phyloP scores from a whole-genome alignment of 2,113 vertebrate genomes.

The Chrysochloris asiatica region DNA sequence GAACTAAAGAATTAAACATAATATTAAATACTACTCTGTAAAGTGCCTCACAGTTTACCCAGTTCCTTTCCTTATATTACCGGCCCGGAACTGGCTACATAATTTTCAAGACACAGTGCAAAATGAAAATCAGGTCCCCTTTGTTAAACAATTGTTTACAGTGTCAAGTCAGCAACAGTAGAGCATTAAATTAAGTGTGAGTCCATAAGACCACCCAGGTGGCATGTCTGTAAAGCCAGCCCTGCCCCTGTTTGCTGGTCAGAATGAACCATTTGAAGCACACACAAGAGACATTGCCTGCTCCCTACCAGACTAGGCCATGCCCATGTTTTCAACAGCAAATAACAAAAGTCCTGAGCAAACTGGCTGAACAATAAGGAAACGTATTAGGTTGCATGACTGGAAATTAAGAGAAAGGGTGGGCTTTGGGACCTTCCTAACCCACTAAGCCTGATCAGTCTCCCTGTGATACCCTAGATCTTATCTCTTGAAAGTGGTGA shows the following conservation, averaged over 20 bases:
- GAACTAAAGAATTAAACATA: neutral
- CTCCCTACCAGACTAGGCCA: neutral
- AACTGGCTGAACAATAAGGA: neutral
- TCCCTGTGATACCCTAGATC: neutral
- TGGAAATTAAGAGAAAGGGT: neutral
- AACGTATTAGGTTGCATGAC: neutral
- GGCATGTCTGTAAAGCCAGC: neutral
- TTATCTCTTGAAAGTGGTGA: neutral
- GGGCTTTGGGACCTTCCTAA: neutral
- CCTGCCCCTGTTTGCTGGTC: rapidly evolving
- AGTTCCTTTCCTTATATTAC: neutral
- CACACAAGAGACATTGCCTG: rapidly evolving
- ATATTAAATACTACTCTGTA: neutral
- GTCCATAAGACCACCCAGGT: neutral
- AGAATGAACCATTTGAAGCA: neutral
- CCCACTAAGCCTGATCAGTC: neutral
- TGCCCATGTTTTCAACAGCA: neutral
- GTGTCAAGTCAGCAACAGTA: neutral
- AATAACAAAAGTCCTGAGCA: neutral
- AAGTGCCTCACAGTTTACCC: neutral
- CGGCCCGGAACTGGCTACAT: neutral
- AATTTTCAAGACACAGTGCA: neutral
- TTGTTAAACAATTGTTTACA: neutral
- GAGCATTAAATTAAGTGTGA: neutral
- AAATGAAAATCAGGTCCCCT: neutral